Evolutionary conservation across 2,797 vertebrate genomes (phyloP).

Genomic region (Anguilla megastoma): DNA sequence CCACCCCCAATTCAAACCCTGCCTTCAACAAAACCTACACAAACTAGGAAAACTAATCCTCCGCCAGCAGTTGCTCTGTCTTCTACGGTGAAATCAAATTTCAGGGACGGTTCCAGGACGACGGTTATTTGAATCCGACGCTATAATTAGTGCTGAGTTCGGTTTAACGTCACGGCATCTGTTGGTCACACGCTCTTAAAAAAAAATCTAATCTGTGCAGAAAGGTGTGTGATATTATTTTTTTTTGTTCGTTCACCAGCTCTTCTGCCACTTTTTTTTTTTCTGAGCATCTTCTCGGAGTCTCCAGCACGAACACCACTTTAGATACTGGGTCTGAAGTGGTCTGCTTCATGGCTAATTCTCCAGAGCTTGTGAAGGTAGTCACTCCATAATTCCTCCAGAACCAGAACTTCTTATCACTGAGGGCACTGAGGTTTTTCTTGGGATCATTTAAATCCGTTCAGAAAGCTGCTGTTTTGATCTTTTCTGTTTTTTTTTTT

Average conservation of each 20-base stretch:
- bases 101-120: not conserved
- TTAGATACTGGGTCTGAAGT: not conserved
- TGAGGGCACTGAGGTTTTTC: not conserved
- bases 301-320: not conserved
- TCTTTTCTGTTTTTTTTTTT: not conserved
- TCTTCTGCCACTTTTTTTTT: not conserved
- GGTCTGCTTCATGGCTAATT: not conserved
- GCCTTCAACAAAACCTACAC: not conserved
- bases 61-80: not conserved
- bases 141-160: not conserved
- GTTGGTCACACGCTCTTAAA: not conserved
- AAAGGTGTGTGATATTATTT: not conserved
- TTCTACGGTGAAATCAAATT: not conserved
- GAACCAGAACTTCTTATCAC: not conserved
- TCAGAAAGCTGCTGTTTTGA: conserved; percentile 6
- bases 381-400: not conserved
- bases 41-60: not conserved
- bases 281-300: not conserved
- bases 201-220: not conserved
- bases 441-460: not conserved
- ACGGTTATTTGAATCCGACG: not conserved
- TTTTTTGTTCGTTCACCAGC: not conserved
- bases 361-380: not conserved
- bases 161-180: not conserved
- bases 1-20: too few relatives aligned